Conservation (phyloP, 2,797 vertebrate genomes). For the Syndactyla subalaris region DNA sequence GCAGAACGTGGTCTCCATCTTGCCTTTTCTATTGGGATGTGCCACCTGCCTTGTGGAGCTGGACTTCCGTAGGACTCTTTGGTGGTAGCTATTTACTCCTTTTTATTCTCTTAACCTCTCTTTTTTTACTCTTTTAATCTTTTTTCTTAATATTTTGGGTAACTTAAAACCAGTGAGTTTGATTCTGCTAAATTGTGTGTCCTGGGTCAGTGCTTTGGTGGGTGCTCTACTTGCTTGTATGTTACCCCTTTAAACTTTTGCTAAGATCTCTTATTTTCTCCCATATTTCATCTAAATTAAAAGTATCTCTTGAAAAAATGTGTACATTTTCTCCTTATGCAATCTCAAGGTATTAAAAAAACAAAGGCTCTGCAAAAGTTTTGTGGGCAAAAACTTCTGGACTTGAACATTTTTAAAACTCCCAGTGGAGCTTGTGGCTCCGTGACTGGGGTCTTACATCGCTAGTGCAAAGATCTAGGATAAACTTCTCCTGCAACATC, state of each 20-base stretch:
- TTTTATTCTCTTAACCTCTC: background rate
- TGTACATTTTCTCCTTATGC: background rate
- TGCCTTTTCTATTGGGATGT: background rate
- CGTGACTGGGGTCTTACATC: background rate
- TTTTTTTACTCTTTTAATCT: background rate
- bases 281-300: background rate
- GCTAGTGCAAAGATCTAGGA: background rate
- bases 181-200: background rate
- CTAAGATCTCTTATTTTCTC: background rate
- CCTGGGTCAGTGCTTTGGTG: background rate
- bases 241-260: background rate
- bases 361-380: background rate
- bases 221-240: background rate
- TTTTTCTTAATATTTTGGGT: background rate
- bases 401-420: background rate
- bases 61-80: background rate
- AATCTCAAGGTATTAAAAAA: background rate
- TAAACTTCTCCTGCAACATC: background rate
- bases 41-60: background rate
- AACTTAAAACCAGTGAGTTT: background rate
- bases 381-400: background rate
- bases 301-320: background rate
- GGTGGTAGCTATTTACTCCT: background rate
- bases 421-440: background rate
- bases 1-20: background rate